Evolutionary conservation across 2,797 vertebrate genomes (phyloP).

Genomic region (Typhlichthys eigenmanni): DNA sequence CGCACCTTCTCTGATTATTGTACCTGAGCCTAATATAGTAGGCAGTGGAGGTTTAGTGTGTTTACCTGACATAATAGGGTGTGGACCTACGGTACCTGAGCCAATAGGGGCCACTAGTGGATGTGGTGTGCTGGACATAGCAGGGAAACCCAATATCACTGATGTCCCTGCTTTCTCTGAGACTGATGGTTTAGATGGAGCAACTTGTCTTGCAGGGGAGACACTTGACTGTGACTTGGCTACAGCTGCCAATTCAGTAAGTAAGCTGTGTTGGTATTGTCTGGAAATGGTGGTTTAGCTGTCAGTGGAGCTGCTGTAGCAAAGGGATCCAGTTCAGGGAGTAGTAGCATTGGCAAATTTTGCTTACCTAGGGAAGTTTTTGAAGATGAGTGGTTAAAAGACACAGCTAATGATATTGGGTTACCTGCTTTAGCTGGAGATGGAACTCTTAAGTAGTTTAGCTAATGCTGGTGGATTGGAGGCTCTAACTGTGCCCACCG

Average conservation of each 20-base stretch:
- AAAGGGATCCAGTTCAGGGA: background rate
- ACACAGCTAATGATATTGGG: background rate
- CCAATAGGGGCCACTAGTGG: background rate
- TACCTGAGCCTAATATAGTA: background rate
- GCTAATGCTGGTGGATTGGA: background rate
- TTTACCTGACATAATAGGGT: background rate
- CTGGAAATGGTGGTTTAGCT: background rate
- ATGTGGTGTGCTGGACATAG: background rate
- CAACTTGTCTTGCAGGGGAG: background rate
- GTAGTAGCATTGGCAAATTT: background rate
- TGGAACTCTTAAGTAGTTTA: background rate
- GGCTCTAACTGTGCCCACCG: slow-evolving; percentile 31
- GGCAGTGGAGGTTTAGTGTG: background rate
- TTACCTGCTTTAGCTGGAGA: background rate
- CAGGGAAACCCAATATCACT: background rate
- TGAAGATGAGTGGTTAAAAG: too few relatives aligned
- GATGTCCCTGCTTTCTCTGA: background rate
- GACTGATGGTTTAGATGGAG: background rate
- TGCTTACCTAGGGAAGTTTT: background rate
- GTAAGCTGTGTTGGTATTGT: background rate
- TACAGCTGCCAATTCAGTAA: background rate
- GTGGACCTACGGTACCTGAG: background rate
- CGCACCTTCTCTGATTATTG: slow-evolving; percentile 27
- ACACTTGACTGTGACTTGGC: background rate
- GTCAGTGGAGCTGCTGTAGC: background rate